Conservation (phyloP, 2,888 invertebrate genomes). For the Leucophora obtusa region DNA sequence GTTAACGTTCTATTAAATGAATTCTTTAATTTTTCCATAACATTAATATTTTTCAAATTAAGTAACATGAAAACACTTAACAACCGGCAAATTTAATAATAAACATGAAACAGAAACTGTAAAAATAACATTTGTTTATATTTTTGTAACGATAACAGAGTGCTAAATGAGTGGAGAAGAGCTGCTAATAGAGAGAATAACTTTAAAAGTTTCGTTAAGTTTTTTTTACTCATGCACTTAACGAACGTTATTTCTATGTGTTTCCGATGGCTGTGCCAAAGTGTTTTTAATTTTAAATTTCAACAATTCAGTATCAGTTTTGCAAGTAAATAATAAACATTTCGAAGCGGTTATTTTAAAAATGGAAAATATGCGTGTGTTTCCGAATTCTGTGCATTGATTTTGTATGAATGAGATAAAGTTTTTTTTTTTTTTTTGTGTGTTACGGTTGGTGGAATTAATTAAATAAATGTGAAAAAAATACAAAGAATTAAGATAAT, state of each 20-base stretch:
- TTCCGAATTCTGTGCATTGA: constrained; percentile 1
- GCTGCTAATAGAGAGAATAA: constrained; percentile 1
- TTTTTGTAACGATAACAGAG: constrained; percentile 13
- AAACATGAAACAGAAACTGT: background rate
- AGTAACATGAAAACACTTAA: background rate
- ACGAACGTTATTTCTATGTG: constrained; percentile 44
- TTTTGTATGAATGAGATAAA: constrained; percentile 44
- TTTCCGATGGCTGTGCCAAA: constrained; percentile 46
- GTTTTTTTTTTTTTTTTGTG: constrained; percentile 26
- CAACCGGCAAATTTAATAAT: constrained; percentile 46
- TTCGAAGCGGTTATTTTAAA: constrained; percentile 42
- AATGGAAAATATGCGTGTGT: constrained; percentile 26
- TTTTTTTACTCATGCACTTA: constrained; percentile 47
- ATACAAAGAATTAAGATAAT: constrained; percentile 24
- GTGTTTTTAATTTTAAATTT: constrained; percentile 46
- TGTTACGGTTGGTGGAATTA: constrained; percentile 60
- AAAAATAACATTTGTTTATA: constrained; percentile 57
- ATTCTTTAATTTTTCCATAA: background rate
- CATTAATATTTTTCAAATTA: background rate
- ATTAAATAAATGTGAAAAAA: constrained; percentile 34
- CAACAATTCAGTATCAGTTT: constrained; percentile 56
- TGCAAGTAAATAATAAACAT: constrained; percentile 54
- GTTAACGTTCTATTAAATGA: background rate
- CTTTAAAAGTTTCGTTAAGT: constrained; percentile 40
- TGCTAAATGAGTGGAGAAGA: background rate